phyloP scores from a whole-genome alignment of 2,888 invertebrate species.

The Napeogenes inachia region DNA sequence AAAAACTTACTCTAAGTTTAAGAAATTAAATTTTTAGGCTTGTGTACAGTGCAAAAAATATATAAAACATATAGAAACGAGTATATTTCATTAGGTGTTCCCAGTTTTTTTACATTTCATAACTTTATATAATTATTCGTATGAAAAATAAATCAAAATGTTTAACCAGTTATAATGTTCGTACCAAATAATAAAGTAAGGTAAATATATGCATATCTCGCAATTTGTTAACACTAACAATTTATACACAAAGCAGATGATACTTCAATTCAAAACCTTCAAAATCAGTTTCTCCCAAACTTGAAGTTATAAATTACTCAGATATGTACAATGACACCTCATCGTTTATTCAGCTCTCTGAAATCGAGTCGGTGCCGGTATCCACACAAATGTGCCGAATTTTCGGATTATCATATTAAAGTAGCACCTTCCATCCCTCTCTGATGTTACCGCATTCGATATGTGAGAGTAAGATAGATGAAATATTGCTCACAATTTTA shows the following conservation, averaged over 20 bases:
- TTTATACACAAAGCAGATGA: conserved; percentile 9
- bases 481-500: conserved; percentile 25
- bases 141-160: too few species aligned
- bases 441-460: conserved; percentile 10
- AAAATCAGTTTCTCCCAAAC: conserved; percentile 29
- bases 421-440: conserved; percentile 46
- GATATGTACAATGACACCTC: conserved; percentile 50
- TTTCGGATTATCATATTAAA: conserved; percentile 70
- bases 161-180: too few species aligned
- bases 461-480: conserved; percentile 24
- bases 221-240: conserved; percentile 8
- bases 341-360: conserved; percentile 60
- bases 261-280: conserved; percentile 22
- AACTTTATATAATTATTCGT: too few species aligned
- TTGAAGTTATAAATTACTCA: conserved; percentile 38
- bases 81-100: too few species aligned
- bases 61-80: too few species aligned
- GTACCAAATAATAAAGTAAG: too few species aligned
- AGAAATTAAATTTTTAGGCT: too few species aligned
- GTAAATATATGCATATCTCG: not conserved
- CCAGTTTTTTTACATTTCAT: too few species aligned
- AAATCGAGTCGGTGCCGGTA: conserved; percentile 44
- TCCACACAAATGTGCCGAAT: conserved; percentile 58
- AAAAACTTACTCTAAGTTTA: too few species aligned
- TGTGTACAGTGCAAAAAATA: too few species aligned